Evolutionary conservation across 2,888 invertebrate species (phyloP).

Genomic region (Apodemia hepburni): DNA sequence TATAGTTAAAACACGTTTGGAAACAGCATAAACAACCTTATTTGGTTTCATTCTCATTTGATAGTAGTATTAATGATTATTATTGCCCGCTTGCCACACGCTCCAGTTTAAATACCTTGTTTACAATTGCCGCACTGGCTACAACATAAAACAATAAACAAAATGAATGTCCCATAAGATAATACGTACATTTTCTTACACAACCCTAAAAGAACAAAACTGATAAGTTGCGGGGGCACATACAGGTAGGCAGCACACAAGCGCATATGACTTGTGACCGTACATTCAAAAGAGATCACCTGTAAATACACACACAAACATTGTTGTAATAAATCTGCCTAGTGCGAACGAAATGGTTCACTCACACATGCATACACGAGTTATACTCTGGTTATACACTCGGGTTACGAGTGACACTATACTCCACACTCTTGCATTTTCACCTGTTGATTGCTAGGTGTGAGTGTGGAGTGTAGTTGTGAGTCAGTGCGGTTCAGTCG

Average conservation of each 20-base stretch:
- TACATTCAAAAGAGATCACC: constrained; percentile 60
- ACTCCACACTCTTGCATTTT: constrained; percentile 72
- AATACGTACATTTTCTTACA: constrained; percentile 48
- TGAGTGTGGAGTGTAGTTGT: constrained; percentile 56
- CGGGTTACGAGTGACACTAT: constrained; percentile 63
- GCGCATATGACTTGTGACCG: constrained; percentile 69
- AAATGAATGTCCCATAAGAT: constrained; percentile 47
- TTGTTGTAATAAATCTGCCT: constrained; percentile 60
- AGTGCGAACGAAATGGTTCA: constrained; percentile 71
- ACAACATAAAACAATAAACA: constrained; percentile 44
- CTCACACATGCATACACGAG: constrained; percentile 49
- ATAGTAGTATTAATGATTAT: constrained; percentile 2
- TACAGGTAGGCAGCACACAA: constrained; percentile 68
- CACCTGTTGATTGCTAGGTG: constrained; percentile 65
- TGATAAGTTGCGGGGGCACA: constrained; percentile 66
- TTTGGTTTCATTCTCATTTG: constrained; percentile 3
- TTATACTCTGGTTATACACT: constrained; percentile 63
- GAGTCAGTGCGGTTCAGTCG: constrained; percentile 68
- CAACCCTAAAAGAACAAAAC: constrained; percentile 65
- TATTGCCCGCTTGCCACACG: constrained; percentile 14
- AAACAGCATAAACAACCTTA: constrained; percentile 6
- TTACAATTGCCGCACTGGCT: constrained; percentile 38
- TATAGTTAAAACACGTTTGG: background rate
- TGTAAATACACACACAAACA: constrained; percentile 51
- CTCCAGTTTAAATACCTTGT: constrained; percentile 34